phyloP scores from a whole-genome alignment of 1,140 invertebrate species.

The Atta cephalotes region DNA sequence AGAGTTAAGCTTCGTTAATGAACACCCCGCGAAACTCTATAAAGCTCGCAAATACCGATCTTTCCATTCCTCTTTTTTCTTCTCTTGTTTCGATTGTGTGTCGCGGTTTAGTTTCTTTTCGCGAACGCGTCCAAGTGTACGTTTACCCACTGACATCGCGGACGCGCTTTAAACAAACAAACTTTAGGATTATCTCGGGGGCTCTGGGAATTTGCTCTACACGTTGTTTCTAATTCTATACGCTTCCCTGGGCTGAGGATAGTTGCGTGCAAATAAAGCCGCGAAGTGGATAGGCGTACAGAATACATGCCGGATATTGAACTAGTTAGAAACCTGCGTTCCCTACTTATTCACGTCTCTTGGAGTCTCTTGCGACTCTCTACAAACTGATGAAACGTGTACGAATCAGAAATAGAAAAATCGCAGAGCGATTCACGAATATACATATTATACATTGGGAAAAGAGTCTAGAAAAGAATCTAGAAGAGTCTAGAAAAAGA shows the following conservation, averaged over 20 bases:
- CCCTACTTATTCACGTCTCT: conserved; percentile 34
- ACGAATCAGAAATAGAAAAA: not conserved
- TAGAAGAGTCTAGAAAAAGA: too few relatives aligned
- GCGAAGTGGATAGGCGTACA: conserved; percentile 44
- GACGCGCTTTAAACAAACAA: conserved; percentile 66
- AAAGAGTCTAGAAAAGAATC: too few relatives aligned
- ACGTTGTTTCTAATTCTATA: conserved; percentile 72
- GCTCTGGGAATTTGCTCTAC: conserved; percentile 72
- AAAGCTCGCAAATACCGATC: conserved; percentile 50
- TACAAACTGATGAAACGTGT: conserved; percentile 4
- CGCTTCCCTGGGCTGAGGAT: conserved; percentile 49
- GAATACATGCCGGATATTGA: conserved; percentile 54
- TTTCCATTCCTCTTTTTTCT: conserved; percentile 21
- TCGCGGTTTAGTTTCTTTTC: conserved; percentile 43
- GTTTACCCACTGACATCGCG: conserved; percentile 36
- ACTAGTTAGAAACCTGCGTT: conserved; percentile 39
- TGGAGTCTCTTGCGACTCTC: conserved; percentile 1
- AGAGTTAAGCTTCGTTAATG: conserved; percentile 64
- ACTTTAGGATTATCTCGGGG: conserved; percentile 71
- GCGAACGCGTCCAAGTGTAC: not conserved
- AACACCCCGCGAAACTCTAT: conserved; percentile 65
- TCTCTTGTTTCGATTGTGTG: conserved; percentile 39
- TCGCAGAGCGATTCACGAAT: not conserved
- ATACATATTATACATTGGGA: not conserved
- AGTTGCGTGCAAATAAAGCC: conserved; percentile 70